Evolutionary conservation across 1,140 invertebrate genomes (phyloP).

Genomic region (Drosophila trapezifrons): DNA sequence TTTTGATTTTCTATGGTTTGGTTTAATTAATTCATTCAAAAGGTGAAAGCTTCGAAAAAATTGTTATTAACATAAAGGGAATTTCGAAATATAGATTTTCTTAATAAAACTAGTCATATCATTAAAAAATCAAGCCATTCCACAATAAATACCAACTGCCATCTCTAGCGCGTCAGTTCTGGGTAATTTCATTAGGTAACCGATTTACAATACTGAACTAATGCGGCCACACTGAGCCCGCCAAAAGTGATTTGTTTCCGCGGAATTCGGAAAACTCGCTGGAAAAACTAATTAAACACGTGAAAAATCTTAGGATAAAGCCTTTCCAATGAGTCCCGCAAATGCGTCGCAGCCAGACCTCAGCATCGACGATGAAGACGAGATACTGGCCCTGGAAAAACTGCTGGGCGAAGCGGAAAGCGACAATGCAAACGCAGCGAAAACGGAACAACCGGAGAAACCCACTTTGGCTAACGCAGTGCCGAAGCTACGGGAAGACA

Average conservation of each 20-base stretch:
- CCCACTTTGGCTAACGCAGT: conserved; percentile 35
- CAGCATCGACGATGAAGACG: conserved; percentile 73
- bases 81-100: background rate
- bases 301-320: background rate
- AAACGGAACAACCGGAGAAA: conserved; percentile 1
- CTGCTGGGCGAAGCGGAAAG: conserved; percentile 61
- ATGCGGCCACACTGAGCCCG: conserved; percentile 34
- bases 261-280: conserved; percentile 23
- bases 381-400: conserved; percentile 72
- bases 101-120: no score
- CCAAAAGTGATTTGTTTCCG: conserved; percentile 59
- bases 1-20: background rate
- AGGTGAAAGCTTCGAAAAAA: background rate
- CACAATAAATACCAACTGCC: background rate
- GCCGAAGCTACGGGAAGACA: conserved; percentile 73
- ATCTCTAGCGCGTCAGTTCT: conserved; percentile 15
- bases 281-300: conserved; percentile 6
- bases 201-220: background rate
- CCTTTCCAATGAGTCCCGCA: conserved; percentile 48
- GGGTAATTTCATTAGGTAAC: background rate
- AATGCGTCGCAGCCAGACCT: conserved; percentile 48
- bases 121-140: background rate
- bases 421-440: conserved; percentile 48
- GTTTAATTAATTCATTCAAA: background rate
- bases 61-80: background rate